Evolutionary conservation across 2,797 vertebrate genomes (phyloP).

Genomic region (Aulostomus chinensis): DNA sequence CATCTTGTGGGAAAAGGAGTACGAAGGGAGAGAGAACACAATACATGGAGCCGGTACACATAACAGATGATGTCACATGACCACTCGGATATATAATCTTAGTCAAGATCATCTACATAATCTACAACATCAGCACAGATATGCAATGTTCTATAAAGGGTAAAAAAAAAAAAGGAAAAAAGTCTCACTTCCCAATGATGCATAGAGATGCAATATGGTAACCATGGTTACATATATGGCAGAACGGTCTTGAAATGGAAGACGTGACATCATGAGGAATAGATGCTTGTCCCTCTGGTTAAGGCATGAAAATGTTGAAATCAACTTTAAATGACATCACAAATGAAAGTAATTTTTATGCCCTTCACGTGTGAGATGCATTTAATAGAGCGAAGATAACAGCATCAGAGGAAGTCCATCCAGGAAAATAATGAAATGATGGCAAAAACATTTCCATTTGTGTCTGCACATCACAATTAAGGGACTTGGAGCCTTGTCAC

Average conservation of each 20-base stretch:
- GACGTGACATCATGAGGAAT: slow-evolving; percentile 48
- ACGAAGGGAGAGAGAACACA: slow-evolving; percentile 16
- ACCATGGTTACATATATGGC: slow-evolving; percentile 67
- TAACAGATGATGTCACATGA: slow-evolving; percentile 36
- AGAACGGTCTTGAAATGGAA: slow-evolving; percentile 41
- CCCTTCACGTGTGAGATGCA: not conserved
- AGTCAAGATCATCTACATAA: slow-evolving; percentile 21
- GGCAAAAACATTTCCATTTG: slow-evolving; percentile 26
- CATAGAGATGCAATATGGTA: slow-evolving; percentile 54
- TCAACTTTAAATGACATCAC: not conserved
- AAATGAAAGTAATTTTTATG: not conserved
- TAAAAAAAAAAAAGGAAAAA: too few relatives aligned
- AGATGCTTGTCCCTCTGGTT: slow-evolving; percentile 18
- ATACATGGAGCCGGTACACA: slow-evolving; percentile 34
- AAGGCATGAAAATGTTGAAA: not conserved
- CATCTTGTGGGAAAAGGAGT: slow-evolving; percentile 62
- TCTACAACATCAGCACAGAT: slow-evolving; percentile 3
- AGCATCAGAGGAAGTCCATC: slow-evolving; percentile 1
- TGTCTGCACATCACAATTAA: slow-evolving; percentile 41
- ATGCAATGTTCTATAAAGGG: too few relatives aligned
- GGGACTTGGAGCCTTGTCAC: slow-evolving; percentile 16
- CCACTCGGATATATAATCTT: slow-evolving; percentile 31
- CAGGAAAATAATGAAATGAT: slow-evolving; percentile 11
- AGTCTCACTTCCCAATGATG: too few relatives aligned
- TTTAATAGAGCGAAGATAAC: not conserved